Evolutionary conservation across 2,113 vertebrate species (phyloP).

Genomic region (Sminthopsis crassicaudata): DNA sequence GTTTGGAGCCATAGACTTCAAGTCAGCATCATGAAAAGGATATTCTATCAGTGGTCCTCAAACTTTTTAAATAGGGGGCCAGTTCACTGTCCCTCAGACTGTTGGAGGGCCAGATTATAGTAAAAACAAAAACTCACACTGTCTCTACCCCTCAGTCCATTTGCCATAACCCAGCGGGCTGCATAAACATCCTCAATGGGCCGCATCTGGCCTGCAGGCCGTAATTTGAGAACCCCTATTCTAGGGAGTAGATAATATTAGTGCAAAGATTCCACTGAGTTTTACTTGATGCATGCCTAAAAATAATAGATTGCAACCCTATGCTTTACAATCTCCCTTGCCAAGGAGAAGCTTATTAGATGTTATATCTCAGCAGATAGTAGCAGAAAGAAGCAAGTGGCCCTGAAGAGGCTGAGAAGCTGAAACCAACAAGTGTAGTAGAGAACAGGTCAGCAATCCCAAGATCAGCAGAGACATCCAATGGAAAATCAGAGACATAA

Average conservation of each 20-base stretch:
- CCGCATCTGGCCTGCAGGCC: too few relatives aligned
- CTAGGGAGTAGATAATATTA: neutral
- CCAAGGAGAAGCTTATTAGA: neutral
- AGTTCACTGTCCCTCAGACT: too few relatives aligned
- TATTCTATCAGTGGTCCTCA: too few relatives aligned
- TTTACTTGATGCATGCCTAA: neutral
- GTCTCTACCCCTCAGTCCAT: too few relatives aligned
- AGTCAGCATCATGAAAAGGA: neutral
- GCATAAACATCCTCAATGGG: too few relatives aligned
- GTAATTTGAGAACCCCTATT: too few relatives aligned
- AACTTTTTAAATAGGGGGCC: too few relatives aligned
- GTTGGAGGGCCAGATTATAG: too few relatives aligned
- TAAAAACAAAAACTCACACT: too few relatives aligned
- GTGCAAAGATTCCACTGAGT: neutral
- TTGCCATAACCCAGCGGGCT: too few relatives aligned
- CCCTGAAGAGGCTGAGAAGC: neutral
- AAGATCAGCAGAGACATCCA: neutral
- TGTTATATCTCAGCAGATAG: neutral
- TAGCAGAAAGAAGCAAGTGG: neutral
- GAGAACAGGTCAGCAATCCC: neutral
- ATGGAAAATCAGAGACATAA: neutral
- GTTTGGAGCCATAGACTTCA: neutral
- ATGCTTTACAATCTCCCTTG: neutral
- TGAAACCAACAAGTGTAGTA: neutral
- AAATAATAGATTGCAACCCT: neutral